phyloP scores from a whole-genome alignment of 2,797 vertebrate genomes.

The Ceryle rudis region DNA sequence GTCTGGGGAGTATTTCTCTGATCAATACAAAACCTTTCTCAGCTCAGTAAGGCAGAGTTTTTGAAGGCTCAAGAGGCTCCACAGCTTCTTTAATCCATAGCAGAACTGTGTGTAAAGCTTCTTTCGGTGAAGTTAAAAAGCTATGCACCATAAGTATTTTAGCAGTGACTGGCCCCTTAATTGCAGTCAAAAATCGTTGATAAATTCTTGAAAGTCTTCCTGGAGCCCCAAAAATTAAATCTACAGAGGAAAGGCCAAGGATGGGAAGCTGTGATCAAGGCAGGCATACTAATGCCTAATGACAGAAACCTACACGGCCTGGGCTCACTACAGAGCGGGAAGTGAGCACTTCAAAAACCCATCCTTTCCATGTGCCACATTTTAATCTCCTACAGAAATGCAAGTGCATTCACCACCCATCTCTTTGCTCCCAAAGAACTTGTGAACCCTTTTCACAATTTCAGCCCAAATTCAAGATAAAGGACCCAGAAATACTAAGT shows the following conservation, averaged over 20 bases:
- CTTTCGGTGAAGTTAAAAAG: background rate
- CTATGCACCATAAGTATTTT: background rate
- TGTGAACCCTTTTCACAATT: background rate
- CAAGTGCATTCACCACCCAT: background rate
- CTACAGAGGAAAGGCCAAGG: background rate
- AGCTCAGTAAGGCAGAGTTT: background rate
- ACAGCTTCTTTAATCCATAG: background rate
- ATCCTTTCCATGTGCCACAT: rapidly evolving
- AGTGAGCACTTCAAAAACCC: background rate
- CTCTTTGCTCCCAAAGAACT: background rate
- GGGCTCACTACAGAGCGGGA: background rate
- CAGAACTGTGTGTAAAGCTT: background rate
- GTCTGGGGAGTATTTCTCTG: background rate
- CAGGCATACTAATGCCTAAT: background rate
- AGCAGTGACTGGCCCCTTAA: background rate
- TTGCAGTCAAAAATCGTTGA: background rate
- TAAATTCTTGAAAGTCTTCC: background rate
- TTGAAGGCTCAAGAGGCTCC: background rate
- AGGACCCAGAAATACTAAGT: rapidly evolving
- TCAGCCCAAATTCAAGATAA: background rate
- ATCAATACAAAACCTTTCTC: background rate
- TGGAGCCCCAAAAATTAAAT: background rate
- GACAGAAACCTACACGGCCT: background rate
- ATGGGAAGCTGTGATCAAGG: background rate
- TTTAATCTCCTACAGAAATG: background rate